These are phyloP conservation scores for Ceratotherium simum DNA, from an alignment of 2,113 vertebrate genomes.

Conservation along the genomic window DNA sequence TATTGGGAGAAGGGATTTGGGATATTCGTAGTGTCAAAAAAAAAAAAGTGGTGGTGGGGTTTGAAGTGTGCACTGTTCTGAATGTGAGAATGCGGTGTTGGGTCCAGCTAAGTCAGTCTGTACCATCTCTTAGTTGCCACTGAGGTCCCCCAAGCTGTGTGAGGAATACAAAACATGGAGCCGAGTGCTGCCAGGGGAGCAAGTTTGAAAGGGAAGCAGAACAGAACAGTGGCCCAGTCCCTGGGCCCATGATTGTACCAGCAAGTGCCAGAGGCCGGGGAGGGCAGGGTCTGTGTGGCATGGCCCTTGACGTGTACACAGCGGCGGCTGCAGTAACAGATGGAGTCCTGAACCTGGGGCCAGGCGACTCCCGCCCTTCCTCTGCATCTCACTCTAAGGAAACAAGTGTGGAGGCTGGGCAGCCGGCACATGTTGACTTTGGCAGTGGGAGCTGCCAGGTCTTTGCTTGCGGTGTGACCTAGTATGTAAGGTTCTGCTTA, in stretches of 20 bases:
- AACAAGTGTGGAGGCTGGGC: neutral
- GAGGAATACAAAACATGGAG: neutral
- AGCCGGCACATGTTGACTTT: neutral
- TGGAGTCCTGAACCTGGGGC: neutral
- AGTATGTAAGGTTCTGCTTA: neutral
- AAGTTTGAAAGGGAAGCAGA: neutral
- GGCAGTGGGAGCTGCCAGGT: neutral
- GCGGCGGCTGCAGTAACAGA: no score
- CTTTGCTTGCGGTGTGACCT: neutral
- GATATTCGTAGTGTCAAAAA: neutral
- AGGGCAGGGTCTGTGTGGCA: no score
- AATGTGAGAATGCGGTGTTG: neutral
- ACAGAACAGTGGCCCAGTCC: no score
- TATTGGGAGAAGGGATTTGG: neutral
- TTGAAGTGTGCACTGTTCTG: neutral
- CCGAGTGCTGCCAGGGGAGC: neutral
- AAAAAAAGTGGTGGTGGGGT: neutral
- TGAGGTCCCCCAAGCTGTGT: no score
- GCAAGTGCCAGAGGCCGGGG: neutral
- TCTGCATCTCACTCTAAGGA: neutral
- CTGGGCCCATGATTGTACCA: neutral
- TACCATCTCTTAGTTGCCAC: neutral
- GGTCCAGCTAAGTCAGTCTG: rapidly evolving
- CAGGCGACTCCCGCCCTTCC: neutral
- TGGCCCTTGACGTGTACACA: neutral